Conservation (phyloP, 2,113 vertebrate genomes). For the Gracilinanus agilis region DNA sequence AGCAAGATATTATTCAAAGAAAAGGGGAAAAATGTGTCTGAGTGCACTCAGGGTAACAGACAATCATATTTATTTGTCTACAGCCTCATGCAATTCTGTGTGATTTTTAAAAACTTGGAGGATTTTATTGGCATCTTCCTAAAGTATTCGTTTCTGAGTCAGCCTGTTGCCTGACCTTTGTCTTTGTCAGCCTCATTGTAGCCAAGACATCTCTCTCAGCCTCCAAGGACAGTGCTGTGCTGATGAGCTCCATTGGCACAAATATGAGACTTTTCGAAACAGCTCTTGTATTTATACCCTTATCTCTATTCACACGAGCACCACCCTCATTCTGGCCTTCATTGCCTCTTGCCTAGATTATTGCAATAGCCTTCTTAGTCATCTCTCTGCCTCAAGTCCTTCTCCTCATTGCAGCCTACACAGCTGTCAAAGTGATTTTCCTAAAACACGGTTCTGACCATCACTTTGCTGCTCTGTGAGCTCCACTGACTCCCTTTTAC, state of each 20-base stretch:
- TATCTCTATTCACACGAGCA: background rate
- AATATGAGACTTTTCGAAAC: background rate
- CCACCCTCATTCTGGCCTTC: background rate
- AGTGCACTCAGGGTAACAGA: background rate
- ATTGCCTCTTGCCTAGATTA: background rate
- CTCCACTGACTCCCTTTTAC: background rate
- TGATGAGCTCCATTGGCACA: background rate
- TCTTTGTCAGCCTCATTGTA: background rate
- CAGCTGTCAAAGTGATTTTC: background rate
- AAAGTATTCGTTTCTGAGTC: background rate
- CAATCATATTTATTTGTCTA: background rate
- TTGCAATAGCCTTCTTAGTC: background rate
- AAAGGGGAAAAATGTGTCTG: background rate
- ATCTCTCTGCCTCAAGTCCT: background rate
- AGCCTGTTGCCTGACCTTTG: background rate
- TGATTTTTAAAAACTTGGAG: background rate
- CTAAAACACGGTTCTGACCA: background rate
- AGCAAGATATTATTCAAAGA: background rate
- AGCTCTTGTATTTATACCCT: background rate
- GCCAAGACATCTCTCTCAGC: background rate
- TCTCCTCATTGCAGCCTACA: background rate
- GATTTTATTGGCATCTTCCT: slow-evolving; percentile 2
- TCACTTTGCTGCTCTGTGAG: background rate
- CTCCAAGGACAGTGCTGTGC: background rate
- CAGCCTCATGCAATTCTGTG: background rate